Percentiles rank a stretch among this genome's conserved stretches.
Conservation (phyloP, 2,888 invertebrate species). For the Eucera pruinosa region DNA sequence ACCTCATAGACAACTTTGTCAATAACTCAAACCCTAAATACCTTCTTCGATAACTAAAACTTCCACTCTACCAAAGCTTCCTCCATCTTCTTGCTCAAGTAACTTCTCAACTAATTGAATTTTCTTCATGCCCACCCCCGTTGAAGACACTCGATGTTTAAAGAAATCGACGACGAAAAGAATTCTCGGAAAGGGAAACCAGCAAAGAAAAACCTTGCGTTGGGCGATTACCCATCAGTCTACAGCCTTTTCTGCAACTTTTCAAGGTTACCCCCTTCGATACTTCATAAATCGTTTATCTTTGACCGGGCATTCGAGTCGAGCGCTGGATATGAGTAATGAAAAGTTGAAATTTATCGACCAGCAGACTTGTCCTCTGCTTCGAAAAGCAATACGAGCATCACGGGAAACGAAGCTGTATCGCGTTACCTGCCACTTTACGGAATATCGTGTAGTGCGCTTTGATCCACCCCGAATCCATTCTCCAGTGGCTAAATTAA, state of each 20-base stretch:
- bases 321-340: neutral
- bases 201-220: slow-evolving; percentile 11
- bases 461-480: slow-evolving; percentile 1
- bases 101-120: neutral
- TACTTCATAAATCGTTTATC: slow-evolving; percentile 24
- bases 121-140: neutral
- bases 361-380: neutral
- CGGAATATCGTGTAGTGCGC: neutral
- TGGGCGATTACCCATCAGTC: neutral
- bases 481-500: neutral
- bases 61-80: neutral
- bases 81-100: neutral
- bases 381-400: neutral
- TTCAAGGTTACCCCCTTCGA: slow-evolving; percentile 11
- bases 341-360: slow-evolving; percentile 19
- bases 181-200: neutral
- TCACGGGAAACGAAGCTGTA: slow-evolving; percentile 11
- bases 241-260: neutral
- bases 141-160: slow-evolving; percentile 1
- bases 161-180: slow-evolving; percentile 1
- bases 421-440: slow-evolving; percentile 14
- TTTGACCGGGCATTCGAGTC: neutral
- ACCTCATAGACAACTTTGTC: neutral
- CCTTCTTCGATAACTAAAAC: neutral
- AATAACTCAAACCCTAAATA: neutral